These are phyloP conservation scores for Caenorhabditis macrosperma DNA, from an alignment of 2,888 invertebrate genomes.

Conservation along the genomic window DNA sequence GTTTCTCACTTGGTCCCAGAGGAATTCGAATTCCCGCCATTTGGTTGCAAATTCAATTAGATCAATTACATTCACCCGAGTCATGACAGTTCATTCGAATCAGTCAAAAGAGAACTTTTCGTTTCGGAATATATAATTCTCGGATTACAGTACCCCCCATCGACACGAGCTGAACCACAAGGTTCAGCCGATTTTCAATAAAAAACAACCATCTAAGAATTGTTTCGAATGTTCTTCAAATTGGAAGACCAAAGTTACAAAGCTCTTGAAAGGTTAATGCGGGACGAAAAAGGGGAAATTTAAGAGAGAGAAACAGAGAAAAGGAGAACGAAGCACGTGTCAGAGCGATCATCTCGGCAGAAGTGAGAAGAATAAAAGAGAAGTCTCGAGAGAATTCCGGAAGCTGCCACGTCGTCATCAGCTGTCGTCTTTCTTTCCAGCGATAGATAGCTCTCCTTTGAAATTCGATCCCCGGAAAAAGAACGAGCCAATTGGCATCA, in stretches of 20 bases:
- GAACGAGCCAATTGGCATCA: background rate
- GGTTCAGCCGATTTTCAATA: too few relatives aligned
- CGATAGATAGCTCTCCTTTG: background rate
- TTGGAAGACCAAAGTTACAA: too few relatives aligned
- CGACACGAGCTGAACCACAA: too few relatives aligned
- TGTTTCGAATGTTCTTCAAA: too few relatives aligned
- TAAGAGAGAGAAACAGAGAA: background rate
- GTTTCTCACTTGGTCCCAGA: background rate
- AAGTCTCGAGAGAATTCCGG: background rate
- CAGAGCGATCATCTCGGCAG: constrained; percentile 40
- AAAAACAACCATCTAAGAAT: too few relatives aligned
- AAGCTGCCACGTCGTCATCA: constrained; percentile 3
- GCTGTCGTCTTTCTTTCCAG: background rate
- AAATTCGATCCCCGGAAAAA: constrained; percentile 13
- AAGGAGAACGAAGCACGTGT: constrained; percentile 32
- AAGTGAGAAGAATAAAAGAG: constrained; percentile 32
- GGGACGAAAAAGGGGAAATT: background rate
- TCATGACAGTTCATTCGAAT: too few relatives aligned
- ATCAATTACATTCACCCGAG: too few relatives aligned
- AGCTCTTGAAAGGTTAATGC: background rate
- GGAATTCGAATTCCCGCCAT: background rate
- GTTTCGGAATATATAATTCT: too few relatives aligned
- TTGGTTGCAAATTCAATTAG: too few relatives aligned
- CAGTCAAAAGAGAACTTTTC: too few relatives aligned
- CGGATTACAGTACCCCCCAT: too few relatives aligned